Percentiles rank a stretch among this genome's conserved stretches.
Evolutionary conservation across 1,140 invertebrate genomes (phyloP).

Genomic region (Eriosoma lanigerum): DNA sequence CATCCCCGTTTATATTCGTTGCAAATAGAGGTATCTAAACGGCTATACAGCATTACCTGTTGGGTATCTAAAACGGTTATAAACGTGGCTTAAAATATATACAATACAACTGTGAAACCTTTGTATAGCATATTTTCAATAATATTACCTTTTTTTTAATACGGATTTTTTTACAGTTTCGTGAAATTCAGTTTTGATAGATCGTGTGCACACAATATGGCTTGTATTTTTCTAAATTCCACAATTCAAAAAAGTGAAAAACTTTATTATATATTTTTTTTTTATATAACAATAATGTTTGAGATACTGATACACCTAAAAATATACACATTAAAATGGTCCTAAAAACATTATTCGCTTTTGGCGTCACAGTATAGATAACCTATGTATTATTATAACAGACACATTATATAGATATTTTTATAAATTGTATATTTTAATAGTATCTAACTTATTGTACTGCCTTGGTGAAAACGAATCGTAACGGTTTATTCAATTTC

Average conservation of each 20-base stretch:
- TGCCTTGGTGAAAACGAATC: neutral
- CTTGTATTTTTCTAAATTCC: neutral
- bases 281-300: neutral
- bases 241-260: constrained; percentile 2
- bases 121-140: constrained; percentile 20
- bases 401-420: neutral
- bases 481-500: neutral
- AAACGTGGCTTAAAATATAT: constrained; percentile 18
- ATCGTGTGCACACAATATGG: constrained; percentile 13
- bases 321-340: neutral
- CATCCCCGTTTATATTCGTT: neutral
- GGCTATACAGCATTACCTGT: neutral
- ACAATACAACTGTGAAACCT: constrained; percentile 39
- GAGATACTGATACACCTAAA: neutral
- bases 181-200: neutral
- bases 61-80: constrained; percentile 26
- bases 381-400: neutral
- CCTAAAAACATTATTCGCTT: neutral
- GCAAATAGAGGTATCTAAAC: neutral
- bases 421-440: too few relatives aligned
- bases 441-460: too few relatives aligned
- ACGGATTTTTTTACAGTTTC: constrained; percentile 32
- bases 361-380: neutral
- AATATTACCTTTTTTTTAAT: constrained; percentile 18
- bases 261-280: neutral